Evolutionary conservation across 2,888 invertebrate species (phyloP).

Genomic region (Alloplasta piceator): DNA sequence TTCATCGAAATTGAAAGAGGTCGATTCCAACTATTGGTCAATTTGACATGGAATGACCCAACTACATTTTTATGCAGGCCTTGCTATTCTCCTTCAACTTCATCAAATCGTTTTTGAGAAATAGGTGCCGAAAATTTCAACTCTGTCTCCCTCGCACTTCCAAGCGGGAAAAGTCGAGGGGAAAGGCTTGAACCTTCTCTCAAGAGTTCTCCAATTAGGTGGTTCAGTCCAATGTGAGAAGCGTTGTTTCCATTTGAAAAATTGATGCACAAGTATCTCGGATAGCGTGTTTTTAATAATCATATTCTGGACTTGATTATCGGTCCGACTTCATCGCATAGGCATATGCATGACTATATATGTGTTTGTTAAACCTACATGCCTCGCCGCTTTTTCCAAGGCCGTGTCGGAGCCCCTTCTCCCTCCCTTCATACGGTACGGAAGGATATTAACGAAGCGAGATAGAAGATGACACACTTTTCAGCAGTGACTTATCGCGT

Average conservation of each 20-base stretch:
- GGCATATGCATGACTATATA: neutral
- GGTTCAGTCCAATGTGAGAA: neutral
- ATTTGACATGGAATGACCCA: no score
- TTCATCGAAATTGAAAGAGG: no score
- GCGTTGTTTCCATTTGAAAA: neutral
- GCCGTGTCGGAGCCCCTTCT: slow-evolving; percentile 55
- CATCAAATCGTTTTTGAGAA: no score
- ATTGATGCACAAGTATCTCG: neutral
- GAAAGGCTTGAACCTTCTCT: no score
- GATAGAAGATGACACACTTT: slow-evolving; percentile 62
- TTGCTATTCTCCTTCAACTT: no score
- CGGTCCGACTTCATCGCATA: slow-evolving; percentile 19
- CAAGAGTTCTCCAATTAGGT: no score
- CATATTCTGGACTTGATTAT: slow-evolving; percentile 42
- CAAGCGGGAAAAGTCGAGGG: no score
- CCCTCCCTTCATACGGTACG: slow-evolving; percentile 26
- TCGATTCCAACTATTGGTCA: no score
- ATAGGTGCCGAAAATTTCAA: no score
- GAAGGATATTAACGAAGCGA: slow-evolving; percentile 54
- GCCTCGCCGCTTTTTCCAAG: slow-evolving; percentile 61
- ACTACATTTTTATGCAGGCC: no score
- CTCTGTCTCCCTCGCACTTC: no score
- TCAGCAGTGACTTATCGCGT: slow-evolving; percentile 49
- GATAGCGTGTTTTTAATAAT: slow-evolving; percentile 17
- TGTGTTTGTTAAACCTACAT: slow-evolving; percentile 44